Conservation (phyloP, 2,888 invertebrate genomes). For the Camponotus fellah region DNA sequence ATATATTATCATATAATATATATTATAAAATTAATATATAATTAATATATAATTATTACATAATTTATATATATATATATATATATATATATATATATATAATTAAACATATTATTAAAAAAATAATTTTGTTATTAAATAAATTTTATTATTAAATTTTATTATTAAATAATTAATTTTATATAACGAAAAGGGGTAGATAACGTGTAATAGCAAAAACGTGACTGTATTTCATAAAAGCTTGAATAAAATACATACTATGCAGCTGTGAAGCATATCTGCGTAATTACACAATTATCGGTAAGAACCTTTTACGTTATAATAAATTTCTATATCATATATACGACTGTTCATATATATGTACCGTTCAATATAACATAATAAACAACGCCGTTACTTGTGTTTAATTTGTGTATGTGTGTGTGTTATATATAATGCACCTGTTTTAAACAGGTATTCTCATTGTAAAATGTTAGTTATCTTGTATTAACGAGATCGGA, state of each 20-base stretch:
- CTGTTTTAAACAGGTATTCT: slow-evolving; percentile 58
- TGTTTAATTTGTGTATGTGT: slow-evolving; percentile 35
- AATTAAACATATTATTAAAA: too few relatives aligned
- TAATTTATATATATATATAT: too few relatives aligned
- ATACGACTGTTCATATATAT: slow-evolving; percentile 64
- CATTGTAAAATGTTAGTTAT: neutral
- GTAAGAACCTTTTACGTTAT: slow-evolving; percentile 68
- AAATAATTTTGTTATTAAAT: too few relatives aligned
- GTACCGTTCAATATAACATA: slow-evolving; percentile 62
- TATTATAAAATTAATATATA: neutral
- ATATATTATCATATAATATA: neutral
- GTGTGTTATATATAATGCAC: slow-evolving; percentile 61
- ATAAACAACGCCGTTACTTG: slow-evolving; percentile 64
- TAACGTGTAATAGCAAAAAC: slow-evolving; percentile 77
- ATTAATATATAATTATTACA: neutral
- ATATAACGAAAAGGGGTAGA: neutral
- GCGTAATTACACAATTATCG: slow-evolving; percentile 68
- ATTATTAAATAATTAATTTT: too few relatives aligned
- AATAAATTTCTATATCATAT: slow-evolving; percentile 70
- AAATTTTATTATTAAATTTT: too few relatives aligned
- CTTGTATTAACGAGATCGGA: slow-evolving; percentile 19
- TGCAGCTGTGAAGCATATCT: slow-evolving; percentile 75
- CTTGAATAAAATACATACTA: slow-evolving; percentile 79
- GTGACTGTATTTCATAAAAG: slow-evolving; percentile 80
- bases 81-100: too few relatives aligned